phyloP scores from a whole-genome alignment of 1,140 invertebrate species.

The Leptoteleia sp. region DNA sequence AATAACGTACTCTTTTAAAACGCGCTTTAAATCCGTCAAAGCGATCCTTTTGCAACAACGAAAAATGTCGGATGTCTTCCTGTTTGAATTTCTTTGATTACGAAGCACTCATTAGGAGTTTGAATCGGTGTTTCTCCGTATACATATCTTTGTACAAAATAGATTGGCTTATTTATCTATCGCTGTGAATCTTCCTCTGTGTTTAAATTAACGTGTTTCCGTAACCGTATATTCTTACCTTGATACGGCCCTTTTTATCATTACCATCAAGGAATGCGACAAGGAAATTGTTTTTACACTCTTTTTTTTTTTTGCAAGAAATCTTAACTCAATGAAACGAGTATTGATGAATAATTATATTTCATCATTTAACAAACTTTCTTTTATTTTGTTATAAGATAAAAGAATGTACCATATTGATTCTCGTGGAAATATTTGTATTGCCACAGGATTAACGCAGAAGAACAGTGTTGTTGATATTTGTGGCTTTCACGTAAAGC shows the following conservation, averaged over 20 bases:
- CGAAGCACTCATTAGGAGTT: constrained; percentile 69
- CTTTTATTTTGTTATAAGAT: too few relatives aligned
- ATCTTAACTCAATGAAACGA: constrained; percentile 34
- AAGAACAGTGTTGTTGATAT: too few relatives aligned
- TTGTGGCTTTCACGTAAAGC: too few relatives aligned
- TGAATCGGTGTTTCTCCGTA: constrained; percentile 68
- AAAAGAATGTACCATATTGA: too few relatives aligned
- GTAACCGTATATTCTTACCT: constrained; percentile 44
- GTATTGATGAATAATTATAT: too few relatives aligned
- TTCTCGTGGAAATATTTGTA: too few relatives aligned
- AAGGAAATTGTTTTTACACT: constrained; percentile 31
- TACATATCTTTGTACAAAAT: constrained; percentile 65
- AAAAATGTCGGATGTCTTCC: constrained; percentile 50
- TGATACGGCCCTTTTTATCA: constrained; percentile 51
- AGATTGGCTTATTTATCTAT: constrained; percentile 71
- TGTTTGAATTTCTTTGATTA: constrained; percentile 56
- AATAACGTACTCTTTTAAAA: too few relatives aligned
- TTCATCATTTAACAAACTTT: too few relatives aligned
- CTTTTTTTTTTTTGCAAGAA: constrained; percentile 18
- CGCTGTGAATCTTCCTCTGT: constrained; percentile 58
- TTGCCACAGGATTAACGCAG: too few relatives aligned
- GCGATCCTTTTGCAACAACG: constrained; percentile 28
- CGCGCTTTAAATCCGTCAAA: neutral
- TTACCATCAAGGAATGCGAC: constrained; percentile 57
- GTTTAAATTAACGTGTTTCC: constrained; percentile 44